Conservation (phyloP, 2,797 vertebrate genomes). For the Streptopelia turtur region DNA sequence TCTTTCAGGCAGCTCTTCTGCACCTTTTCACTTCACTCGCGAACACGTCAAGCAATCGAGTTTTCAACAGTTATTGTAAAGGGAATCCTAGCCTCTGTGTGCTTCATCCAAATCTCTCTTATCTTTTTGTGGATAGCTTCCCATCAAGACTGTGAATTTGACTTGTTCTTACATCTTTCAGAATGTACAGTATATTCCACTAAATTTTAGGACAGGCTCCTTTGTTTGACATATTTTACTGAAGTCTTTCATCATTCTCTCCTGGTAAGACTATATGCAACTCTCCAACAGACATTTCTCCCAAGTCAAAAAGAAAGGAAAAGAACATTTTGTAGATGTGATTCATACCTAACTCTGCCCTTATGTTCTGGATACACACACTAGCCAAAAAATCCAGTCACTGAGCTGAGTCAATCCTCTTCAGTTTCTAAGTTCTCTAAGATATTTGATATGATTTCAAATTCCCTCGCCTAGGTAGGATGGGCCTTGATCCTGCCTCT, state of each 20-base stretch:
- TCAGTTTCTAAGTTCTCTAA: neutral
- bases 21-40: neutral
- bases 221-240: constrained; percentile 33
- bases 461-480: neutral
- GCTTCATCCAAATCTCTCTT: neutral
- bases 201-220: constrained; percentile 38
- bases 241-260: constrained; percentile 25
- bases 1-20: neutral
- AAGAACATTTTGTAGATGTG: neutral
- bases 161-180: constrained; percentile 13
- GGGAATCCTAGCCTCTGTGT: neutral
- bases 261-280: neutral
- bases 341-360: neutral
- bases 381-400: neutral
- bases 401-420: neutral
- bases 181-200: neutral
- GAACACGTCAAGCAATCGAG: neutral
- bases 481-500: neutral
- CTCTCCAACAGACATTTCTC: neutral
- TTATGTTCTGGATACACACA: neutral
- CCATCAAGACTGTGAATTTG: neutral
- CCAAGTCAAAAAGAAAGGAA: constrained; percentile 20
- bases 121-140: constrained; percentile 6
- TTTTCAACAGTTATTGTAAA: constrained; percentile 27
- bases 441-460: neutral